Evolutionary conservation across 2,113 vertebrate genomes (phyloP), one percentile per base, ranked within the genome.

Genomic region (Rostratula benghalensis): DNA sequence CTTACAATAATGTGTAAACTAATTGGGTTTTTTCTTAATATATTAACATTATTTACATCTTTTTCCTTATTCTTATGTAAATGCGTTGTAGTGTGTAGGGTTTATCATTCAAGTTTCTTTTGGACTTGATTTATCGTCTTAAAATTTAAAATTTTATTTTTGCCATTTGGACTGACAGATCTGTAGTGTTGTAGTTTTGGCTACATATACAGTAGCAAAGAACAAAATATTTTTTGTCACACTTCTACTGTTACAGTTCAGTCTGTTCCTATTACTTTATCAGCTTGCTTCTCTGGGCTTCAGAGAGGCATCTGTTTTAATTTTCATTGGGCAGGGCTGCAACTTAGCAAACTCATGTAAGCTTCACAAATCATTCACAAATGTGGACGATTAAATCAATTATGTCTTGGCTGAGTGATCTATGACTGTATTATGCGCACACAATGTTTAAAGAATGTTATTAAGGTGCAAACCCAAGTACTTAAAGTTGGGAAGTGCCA

Each of bases 161-260:
- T 95, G 81, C 81, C 93, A 85, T 95, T 96, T 96, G 90, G 84
- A 79, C 78, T 91, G 74, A 50, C 82, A 85, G 87, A 93, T 82
- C 95, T 86, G 78, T n/a, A 87, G 83, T 97, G 94, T 95, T 97
- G 96, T 95, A 69, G 94, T 95, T 97, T 97, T 97, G 95, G 94
- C 96, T 96, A 90, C 84, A 80, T 79, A 80, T 10, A 91, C 91
- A 88, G 94, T 70, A 91, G 75, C 90, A 85, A 87, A 93, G 93
- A 95, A 96, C 96, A 95, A 95, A 95, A 96, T 96, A 96, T 96
- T 95, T 95, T 93, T 96, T 95, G 93, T 95, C 82, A 91, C 93
- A 63, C 67, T 97, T 94, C 70, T 81, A 46, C 74, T 93, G 93
- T 95, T 95, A 70, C 81, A 83, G 91, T 94, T 97, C 95, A 94